phyloP scores from a whole-genome alignment of 2,113 vertebrate species.

The Halichoerus grypus region DNA sequence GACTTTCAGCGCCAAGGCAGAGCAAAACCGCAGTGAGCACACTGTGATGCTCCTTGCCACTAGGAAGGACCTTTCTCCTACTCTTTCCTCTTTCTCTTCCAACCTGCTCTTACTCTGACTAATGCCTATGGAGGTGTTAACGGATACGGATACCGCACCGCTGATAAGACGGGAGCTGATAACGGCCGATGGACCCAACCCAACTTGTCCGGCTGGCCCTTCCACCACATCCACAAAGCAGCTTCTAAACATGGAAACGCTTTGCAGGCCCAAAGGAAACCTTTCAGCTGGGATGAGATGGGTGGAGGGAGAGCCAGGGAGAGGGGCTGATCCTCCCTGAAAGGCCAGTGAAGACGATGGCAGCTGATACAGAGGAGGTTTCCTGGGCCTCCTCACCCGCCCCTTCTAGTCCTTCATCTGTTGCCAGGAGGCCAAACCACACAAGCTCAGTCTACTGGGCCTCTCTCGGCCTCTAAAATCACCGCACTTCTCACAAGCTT shows the following conservation, averaged over 20 bases:
- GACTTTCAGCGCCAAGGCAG: not conserved
- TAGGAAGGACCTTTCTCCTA: not conserved
- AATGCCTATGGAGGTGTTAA: conserved; percentile 8
- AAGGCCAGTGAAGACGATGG: not conserved
- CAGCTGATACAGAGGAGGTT: not conserved
- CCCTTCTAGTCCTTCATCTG: not conserved
- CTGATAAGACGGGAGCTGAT: not conserved
- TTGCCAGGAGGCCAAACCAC: not conserved
- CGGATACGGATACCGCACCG: not conserved
- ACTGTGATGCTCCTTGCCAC: not conserved
- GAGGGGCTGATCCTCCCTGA: not conserved
- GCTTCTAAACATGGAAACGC: not conserved
- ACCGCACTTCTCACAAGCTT: not conserved
- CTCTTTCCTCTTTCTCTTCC: not conserved
- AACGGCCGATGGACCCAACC: not conserved
- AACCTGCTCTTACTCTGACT: conserved; percentile 26
- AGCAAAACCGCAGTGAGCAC: not conserved
- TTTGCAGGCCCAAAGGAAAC: not conserved
- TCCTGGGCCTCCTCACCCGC: not conserved
- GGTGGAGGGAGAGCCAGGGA: not conserved
- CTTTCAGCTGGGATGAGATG: not conserved
- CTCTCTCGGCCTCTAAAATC: not conserved
- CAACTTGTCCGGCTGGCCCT: not conserved
- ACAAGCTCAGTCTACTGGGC: not conserved
- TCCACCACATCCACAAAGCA: not conserved